A percentile compares a stretch with the other conserved stretches of the same genome.
These are phyloP conservation scores for Myopa tessellatipennis DNA, from an alignment of 2,888 invertebrate genomes.

Conservation along the genomic window DNA sequence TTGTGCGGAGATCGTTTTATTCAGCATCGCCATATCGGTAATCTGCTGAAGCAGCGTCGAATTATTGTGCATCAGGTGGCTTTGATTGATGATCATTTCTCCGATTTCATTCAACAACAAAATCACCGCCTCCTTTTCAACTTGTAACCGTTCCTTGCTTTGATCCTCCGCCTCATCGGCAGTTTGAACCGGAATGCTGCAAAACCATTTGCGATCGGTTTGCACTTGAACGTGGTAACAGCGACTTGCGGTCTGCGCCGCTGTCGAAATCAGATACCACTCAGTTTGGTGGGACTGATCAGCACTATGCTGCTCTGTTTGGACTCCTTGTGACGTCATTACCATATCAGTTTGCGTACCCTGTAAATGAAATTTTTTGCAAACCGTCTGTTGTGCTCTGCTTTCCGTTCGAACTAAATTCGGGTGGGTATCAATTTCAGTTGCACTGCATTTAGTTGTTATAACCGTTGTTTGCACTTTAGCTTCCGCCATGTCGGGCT, in stretches of 20 bases:
- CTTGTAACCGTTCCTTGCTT: background rate
- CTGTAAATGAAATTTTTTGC: constrained; percentile 24
- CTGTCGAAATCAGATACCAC: background rate
- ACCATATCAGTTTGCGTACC: constrained; percentile 38
- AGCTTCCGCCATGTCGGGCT: background rate
- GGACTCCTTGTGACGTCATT: constrained; percentile 15
- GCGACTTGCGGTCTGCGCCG: constrained; percentile 33
- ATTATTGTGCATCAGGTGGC: constrained; percentile 46
- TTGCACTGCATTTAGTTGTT: constrained; percentile 11
- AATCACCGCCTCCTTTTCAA: constrained; percentile 45
- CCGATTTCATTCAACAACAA: constrained; percentile 51
- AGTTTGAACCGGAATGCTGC: constrained; percentile 13
- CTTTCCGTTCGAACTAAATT: background rate
- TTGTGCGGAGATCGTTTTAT: constrained; percentile 19
- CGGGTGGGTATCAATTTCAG: constrained; percentile 14
- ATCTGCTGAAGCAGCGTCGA: constrained; percentile 46
- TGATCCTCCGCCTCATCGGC: background rate
- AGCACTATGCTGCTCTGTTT: constrained; percentile 29
- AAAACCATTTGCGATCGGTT: constrained; percentile 30
- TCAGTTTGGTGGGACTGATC: constrained; percentile 32
- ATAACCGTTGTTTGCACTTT: background rate
- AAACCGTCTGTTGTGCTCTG: constrained; percentile 36
- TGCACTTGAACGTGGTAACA: constrained; percentile 33
- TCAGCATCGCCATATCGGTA: constrained; percentile 41
- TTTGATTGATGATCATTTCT: constrained; percentile 49